Evolutionary conservation across 2,888 invertebrate genomes (phyloP).

Genomic region (Dryobotodes eremita): DNA sequence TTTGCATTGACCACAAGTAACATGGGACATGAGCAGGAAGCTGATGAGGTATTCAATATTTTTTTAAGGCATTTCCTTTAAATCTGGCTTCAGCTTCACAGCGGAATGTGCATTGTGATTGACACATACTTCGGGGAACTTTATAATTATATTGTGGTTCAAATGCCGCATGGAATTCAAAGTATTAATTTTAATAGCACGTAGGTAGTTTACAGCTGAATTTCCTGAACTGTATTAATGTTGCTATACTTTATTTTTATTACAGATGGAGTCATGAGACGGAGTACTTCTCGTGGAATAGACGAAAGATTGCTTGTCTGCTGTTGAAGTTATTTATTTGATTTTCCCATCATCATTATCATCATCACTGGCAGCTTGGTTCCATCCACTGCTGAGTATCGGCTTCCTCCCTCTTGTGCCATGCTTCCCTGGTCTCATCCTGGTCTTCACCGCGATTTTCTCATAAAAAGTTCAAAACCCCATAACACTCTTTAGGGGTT

Average conservation of each 20-base stretch:
- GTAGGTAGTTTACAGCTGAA: background rate
- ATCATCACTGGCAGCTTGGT: background rate
- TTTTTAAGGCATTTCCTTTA: no score
- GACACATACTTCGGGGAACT: conserved; percentile 5
- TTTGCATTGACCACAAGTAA: no score
- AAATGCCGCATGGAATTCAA: conserved; percentile 5
- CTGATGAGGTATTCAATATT: no score
- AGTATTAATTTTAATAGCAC: conserved; percentile 6
- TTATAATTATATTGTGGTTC: background rate
- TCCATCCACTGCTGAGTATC: background rate
- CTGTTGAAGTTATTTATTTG: background rate
- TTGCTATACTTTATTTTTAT: background rate
- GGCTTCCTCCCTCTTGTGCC: background rate
- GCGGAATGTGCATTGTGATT: background rate
- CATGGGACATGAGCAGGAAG: no score
- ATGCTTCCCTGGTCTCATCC: background rate
- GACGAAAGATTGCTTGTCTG: background rate
- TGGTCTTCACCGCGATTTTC: background rate
- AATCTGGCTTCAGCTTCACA: background rate
- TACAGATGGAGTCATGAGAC: background rate
- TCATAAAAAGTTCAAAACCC: background rate
- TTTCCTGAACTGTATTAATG: background rate
- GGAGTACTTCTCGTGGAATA: background rate
- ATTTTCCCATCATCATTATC: no score
- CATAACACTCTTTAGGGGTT: background rate